Conservation (phyloP, 2,113 vertebrate genomes). For the Ictalurus furcatus region DNA sequence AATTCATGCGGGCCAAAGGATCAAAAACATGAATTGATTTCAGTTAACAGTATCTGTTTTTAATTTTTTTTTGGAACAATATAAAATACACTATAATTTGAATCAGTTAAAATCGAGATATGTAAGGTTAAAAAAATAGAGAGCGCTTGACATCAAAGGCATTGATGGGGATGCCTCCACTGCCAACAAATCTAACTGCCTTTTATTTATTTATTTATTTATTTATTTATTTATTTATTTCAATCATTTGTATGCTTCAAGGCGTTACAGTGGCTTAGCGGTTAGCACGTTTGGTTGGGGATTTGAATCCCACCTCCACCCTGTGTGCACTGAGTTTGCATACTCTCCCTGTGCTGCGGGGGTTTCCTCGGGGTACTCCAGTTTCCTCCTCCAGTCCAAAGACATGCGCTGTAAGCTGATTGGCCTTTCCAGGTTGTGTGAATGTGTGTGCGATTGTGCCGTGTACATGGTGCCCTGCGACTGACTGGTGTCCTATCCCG, state of each 20-base stretch:
- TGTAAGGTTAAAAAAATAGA: background rate
- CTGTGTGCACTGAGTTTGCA: too few species aligned
- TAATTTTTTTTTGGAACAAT: background rate
- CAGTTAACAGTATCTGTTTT: background rate
- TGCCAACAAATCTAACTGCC: background rate
- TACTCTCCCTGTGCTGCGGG: too few species aligned
- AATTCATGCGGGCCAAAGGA: background rate
- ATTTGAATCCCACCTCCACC: too few species aligned
- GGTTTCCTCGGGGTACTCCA: too few species aligned
- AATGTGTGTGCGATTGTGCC: too few species aligned
- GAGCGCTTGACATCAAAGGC: background rate
- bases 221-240: too few species aligned
- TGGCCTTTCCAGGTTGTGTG: too few species aligned
- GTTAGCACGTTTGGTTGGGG: too few species aligned
- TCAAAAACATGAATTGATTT: background rate
- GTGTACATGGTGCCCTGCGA: background rate
- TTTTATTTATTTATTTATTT: background rate
- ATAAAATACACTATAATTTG: background rate
- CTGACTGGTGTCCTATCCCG: background rate
- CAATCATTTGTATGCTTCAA: too few species aligned
- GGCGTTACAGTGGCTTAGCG: too few species aligned
- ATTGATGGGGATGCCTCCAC: background rate
- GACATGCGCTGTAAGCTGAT: too few species aligned
- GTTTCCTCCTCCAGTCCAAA: too few species aligned
- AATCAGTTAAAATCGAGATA: background rate